Percentiles rank a stretch among this genome's conserved stretches.
phyloP scores from a whole-genome alignment of 2,888 invertebrate species.

The Steinernema carpocapsae region DNA sequence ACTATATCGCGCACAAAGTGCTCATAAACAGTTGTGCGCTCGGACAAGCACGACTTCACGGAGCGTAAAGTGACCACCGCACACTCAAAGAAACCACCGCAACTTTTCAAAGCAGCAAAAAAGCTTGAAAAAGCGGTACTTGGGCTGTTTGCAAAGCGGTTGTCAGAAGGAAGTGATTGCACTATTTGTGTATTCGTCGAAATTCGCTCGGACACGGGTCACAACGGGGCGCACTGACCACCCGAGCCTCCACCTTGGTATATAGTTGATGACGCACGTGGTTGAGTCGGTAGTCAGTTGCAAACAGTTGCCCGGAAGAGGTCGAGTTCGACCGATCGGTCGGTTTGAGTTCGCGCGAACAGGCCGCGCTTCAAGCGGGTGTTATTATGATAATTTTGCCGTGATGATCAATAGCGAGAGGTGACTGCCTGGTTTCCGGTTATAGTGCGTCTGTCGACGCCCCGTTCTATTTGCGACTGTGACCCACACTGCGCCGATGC shows the following conservation, averaged over 20 bases:
- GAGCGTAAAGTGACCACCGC: not conserved
- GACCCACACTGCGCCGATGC: conserved; percentile 10
- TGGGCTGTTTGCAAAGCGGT: conserved; percentile 25
- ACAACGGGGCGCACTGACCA: conserved; percentile 27
- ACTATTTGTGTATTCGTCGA: conserved; percentile 29
- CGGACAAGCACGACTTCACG: not conserved
- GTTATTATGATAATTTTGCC: conserved; percentile 29
- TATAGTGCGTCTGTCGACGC: not conserved
- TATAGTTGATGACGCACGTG: conserved; percentile 1
- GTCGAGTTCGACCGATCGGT: not conserved
- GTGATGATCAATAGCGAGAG: conserved; percentile 10
- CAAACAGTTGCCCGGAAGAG: conserved; percentile 20
- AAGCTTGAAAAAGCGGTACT: conserved; percentile 8
- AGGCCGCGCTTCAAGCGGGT: not conserved
- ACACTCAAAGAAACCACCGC: not conserved
- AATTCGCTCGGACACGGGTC: conserved; percentile 20
- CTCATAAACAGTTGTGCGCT: no score
- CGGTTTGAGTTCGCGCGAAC: not conserved
- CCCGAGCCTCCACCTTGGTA: not conserved
- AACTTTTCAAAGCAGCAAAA: conserved; percentile 6
- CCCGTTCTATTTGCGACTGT: conserved; percentile 31
- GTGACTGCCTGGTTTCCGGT: conserved; percentile 18
- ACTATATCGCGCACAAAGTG: no score
- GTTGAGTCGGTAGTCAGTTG: not conserved
- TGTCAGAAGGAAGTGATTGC: conserved; percentile 27